Base-by-base conservation (phyloP, 2,113 vertebrate species). In the Mastomys natalensis region DNA sequence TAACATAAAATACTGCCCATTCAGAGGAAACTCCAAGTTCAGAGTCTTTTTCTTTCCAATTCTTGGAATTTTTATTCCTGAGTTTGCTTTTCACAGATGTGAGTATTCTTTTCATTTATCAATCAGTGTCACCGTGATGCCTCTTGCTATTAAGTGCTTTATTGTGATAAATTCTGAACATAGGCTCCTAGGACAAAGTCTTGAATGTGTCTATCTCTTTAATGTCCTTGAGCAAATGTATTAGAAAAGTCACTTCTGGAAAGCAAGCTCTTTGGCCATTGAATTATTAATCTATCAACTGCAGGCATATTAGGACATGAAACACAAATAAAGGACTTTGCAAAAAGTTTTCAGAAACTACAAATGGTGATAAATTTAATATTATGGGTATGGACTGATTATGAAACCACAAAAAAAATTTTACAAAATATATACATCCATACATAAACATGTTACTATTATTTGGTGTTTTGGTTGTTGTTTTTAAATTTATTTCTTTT, bases 171-270 rank as follows among this genome's bases (percentile, higher is more conserved):
- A 86, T 60, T 84, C 7, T 70, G 21, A 90, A 72, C 48, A 5
- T 0, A n/a, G 55, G 12, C 11, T 31, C 55, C 19, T 17, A 24
- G 11, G 9, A 2, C 12, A 13, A 17, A 11, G 21, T 76, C 26
- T 26, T 60, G 86, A 89, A 66, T 24, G 15, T 43, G 31, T 64
- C n/a, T 86, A 19, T 72, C 40, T 73, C n/a, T 74, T 70, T 37
- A 45, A 58, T 80, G 43, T 68, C n/a, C 8, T 94, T 4, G 43
- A 96, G 26, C 37, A 91, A 89, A 95, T 40, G 29, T 17, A 43
- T 13, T 78, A 66, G 84, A 24, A 76, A 96, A 96, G 91, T 53
- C 60, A 86, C 70, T 43, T 34, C 45, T 86, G 78, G 13, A 55
- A 93, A 81, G 15, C 40, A 12, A 21, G 5, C 4, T 86, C 26